Evolutionary conservation across 1,140 invertebrate genomes (phyloP), one percentile per base, ranked within the genome.

Genomic region (Calosoma granatense): DNA sequence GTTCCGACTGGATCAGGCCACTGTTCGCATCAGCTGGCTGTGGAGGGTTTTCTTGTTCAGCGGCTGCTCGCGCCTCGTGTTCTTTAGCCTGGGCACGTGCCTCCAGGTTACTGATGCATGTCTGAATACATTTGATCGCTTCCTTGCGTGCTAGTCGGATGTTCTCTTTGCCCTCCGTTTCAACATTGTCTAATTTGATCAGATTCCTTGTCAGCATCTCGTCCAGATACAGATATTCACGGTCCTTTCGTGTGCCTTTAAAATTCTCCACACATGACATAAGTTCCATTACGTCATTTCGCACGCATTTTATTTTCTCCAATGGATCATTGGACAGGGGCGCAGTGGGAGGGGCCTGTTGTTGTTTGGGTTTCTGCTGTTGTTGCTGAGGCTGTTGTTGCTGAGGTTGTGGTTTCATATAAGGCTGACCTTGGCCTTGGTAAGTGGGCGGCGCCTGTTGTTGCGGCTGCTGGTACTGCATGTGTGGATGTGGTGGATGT

Each of bases 151-250:
- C 88, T 56, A 83, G 80, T 62, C 93, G 77, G 23, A 97, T 88
- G 64, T 90, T 86, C 21, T 94, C 90, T 65, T 90, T 86, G 1
- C 92, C 92, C 58, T 93, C 90, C 0, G 91, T 90, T 66, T 95
- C 91, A 55, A 97, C 89, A 62, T 88, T 85, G 69, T 97, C 94
- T 57, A 97, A 71, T 70, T 93, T 92, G 2, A 97, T 81, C 57
- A 97, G 76, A 68, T 92, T 90, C 41, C 93, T 81, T 1, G 93
- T 97, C 14, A 97, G 73, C 92, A 96, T 96, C 73, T 97, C 94
- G 70, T 97, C 94, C 41, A 97, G 71, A 69, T 85, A 94, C 22
- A 90, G 76, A 65, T 93, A 97, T 55, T 88, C 78, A 70, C 94
- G 95, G 65, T 94, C 87, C 61, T 80, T 81, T 2, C 79, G 80